Evolutionary conservation across 2,113 vertebrate genomes (phyloP).

Genomic region (Limanda limanda): DNA sequence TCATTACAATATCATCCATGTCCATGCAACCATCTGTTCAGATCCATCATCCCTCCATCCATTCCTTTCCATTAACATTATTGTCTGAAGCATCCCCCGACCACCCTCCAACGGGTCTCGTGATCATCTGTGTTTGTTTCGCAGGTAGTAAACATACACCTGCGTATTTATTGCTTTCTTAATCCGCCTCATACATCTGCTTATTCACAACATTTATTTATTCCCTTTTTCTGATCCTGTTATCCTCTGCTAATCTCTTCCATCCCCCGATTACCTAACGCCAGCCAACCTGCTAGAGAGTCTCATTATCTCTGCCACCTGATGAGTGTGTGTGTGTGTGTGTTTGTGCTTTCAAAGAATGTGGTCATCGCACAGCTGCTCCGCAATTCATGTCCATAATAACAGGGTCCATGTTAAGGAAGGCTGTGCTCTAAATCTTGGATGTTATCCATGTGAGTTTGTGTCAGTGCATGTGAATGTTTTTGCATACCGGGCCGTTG

Average conservation of each 20-base stretch:
- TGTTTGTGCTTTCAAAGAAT: constrained; percentile 5
- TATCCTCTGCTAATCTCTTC: constrained; percentile 61
- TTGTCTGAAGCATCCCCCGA: neutral
- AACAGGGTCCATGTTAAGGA: constrained; percentile 26
- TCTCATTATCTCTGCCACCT: constrained; percentile 59
- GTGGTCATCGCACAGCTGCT: constrained; percentile 44
- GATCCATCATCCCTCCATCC: constrained; percentile 27
- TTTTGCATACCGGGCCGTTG: neutral
- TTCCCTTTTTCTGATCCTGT: constrained; percentile 19
- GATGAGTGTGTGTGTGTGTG: constrained; percentile 28
- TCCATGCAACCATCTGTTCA: constrained; percentile 20
- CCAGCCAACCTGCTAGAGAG: constrained; percentile 54
- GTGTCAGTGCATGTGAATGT: neutral
- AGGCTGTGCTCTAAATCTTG: constrained; percentile 4
- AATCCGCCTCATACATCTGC: constrained; percentile 44
- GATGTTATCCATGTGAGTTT: constrained; percentile 5
- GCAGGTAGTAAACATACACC: constrained; percentile 39
- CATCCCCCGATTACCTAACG: constrained; percentile 52
- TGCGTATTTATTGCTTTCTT: constrained; percentile 52
- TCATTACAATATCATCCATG: constrained; percentile 3
- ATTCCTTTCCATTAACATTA: constrained; percentile 18
- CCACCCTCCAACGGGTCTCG: neutral
- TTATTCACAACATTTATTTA: constrained; percentile 24
- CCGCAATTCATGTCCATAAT: constrained; percentile 44
- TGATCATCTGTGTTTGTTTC: constrained; percentile 35